Evolutionary conservation across 1,140 invertebrate genomes (phyloP), one percentile per base, ranked within the genome.

Genomic region (Pantala flavescens): DNA sequence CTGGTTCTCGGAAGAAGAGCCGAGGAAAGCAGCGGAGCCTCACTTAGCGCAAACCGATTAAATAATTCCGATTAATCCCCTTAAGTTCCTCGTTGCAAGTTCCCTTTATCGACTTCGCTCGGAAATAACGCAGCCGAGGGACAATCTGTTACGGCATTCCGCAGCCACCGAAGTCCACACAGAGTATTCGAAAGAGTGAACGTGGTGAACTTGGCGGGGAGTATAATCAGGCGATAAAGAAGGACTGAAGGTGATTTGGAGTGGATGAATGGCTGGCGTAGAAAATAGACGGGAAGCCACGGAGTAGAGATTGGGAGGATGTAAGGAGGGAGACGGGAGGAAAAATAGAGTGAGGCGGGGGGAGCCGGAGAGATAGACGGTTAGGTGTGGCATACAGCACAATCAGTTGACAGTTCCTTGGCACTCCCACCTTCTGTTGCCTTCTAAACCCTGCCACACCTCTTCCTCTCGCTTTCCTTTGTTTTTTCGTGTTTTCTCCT

Each of bases 301-400:
- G n/a, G 49, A 12, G n/a, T n/a, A 63, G 49, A 16, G 49, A 63
- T 16, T 63, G 49, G 49, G 49, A 21, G 49, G 49, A 63, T 16
- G 49, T 19, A 21, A 63, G 49, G 49, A 21, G n/a, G 49, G 49
- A 12, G 49, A 63, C 49, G 49, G 49, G 49, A 63, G n/a, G 49
- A 63, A 63, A 63, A 63, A 63, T 63, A 21, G 49, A 63, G 49
- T 63, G 49, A 63, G 49, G 49, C 3, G 49, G n/a, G 12, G 49
- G 49, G 3, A 7, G 49, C 49, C 49, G n/a, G 49, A 21, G 49
- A 63, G 49, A 63, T 63, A 63, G 49, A 63, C 49, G 49, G 49
- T 63, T 63, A 63, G 49, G 49, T 63, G 49, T 63, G 49, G 49
- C 49, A 63, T 63, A 63, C 49, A 63, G 49, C 49, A 63, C 49